Evolutionary conservation across 2,797 vertebrate species (phyloP).

Genomic region (Brachymystax lenok): DNA sequence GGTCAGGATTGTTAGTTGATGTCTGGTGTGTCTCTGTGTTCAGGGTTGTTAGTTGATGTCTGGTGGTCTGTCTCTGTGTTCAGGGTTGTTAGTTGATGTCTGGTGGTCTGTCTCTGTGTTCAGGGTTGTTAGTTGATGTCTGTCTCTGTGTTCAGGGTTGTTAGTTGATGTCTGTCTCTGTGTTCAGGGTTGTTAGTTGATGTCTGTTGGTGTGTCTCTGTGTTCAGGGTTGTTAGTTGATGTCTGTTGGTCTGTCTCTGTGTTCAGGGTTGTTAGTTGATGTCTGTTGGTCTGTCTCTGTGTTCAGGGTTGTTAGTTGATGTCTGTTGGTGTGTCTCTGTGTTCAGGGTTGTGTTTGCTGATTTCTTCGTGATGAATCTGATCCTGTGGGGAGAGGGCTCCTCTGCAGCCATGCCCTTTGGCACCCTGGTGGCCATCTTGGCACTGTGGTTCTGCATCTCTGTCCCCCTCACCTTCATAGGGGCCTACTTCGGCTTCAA

Average conservation of each 20-base stretch:
- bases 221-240: background rate
- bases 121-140: background rate
- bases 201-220: background rate
- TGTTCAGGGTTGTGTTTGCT: slow-evolving; percentile 86
- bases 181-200: background rate
- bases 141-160: background rate
- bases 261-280: too few species aligned
- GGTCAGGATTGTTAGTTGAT: too few species aligned
- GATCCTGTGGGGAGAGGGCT: slow-evolving; percentile 93
- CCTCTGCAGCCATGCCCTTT: slow-evolving; percentile 92
- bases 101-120: background rate
- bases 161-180: background rate
- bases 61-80: background rate
- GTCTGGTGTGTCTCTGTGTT: background rate
- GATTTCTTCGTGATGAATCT: slow-evolving; percentile 96
- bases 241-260: background rate
- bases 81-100: background rate
- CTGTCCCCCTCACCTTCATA: slow-evolving; percentile 89
- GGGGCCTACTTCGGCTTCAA: slow-evolving; percentile 94
- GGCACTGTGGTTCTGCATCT: slow-evolving; percentile 95
- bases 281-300: background rate
- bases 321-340: background rate
- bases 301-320: background rate
- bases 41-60: background rate
- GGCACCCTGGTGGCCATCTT: slow-evolving; percentile 91